These are phyloP conservation scores for Pygocentrus nattereri DNA, from an alignment of 2,797 vertebrate genomes.

Conservation along the genomic window DNA sequence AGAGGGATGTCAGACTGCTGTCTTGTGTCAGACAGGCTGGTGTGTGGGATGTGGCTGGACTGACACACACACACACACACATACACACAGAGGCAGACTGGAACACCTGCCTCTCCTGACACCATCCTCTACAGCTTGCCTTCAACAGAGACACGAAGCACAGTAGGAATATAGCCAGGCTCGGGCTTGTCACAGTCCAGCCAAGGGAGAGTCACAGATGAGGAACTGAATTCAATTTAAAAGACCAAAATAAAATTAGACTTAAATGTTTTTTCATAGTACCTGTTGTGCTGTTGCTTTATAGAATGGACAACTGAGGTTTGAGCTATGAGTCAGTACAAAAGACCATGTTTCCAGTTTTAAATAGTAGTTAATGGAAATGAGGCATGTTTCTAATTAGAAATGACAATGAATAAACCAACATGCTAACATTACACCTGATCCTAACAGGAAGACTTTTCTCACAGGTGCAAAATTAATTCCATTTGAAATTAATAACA, in stretches of 20 bases:
- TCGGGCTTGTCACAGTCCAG: conserved; percentile 26
- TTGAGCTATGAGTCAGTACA: not conserved
- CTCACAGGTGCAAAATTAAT: not conserved
- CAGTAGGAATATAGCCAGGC: conserved; percentile 18
- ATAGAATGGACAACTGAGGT: not conserved
- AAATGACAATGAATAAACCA: not conserved
- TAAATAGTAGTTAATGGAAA: too few species aligned
- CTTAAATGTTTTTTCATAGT: not conserved
- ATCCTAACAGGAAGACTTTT: not conserved
- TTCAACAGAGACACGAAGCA: conserved; percentile 37
- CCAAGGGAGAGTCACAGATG: not conserved
- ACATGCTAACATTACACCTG: not conserved
- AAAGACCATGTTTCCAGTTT: too few species aligned
- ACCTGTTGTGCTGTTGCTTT: not conserved
- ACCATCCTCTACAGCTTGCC: conserved; percentile 21
- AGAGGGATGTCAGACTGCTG: conserved; percentile 46
- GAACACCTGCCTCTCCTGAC: conserved; percentile 54
- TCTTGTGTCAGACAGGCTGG: conserved; percentile 35
- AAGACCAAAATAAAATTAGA: not conserved
- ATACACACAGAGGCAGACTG: not conserved
- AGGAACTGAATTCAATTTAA: not conserved
- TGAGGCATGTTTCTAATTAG: not conserved
- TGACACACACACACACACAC: conserved; percentile 13
- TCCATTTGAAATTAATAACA: not conserved
- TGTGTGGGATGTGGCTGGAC: conserved; percentile 44